Evolutionary conservation across 2,113 vertebrate species (phyloP).

Genomic region (Nothoprocta perdicaria): DNA sequence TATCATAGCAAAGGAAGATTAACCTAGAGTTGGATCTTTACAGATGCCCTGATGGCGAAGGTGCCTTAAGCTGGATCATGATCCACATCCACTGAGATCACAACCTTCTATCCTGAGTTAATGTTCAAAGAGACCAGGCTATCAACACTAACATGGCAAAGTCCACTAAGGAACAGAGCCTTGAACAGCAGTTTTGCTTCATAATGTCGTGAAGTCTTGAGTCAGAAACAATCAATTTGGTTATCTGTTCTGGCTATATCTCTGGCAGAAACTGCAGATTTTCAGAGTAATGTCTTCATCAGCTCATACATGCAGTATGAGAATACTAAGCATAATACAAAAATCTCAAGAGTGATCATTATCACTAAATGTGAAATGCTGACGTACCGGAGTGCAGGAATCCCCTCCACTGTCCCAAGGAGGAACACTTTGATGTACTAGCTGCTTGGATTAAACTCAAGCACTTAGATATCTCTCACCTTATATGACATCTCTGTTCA

Average conservation of each 20-base stretch:
- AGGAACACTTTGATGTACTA: neutral
- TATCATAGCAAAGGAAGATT: neutral
- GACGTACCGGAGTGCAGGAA: neutral
- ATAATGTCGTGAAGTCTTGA: neutral
- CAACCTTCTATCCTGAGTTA: neutral
- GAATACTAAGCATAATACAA: neutral
- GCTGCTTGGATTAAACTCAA: neutral
- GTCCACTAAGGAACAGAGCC: neutral
- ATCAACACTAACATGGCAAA: fast-evolving
- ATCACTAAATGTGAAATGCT: neutral
- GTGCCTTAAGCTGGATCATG: neutral
- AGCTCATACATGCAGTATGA: neutral
- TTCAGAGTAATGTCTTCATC: neutral
- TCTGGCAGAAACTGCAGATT: neutral
- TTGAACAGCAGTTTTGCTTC: neutral
- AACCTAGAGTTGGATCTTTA: neutral
- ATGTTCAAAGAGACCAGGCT: neutral
- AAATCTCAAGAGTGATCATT: neutral
- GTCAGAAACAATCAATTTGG: neutral
- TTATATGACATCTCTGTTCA: neutral
- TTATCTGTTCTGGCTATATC: neutral
- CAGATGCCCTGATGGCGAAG: fast-evolving
- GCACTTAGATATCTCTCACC: neutral
- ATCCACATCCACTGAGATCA: neutral
- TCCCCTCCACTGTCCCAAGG: neutral